Percentiles rank a stretch among this genome's conserved stretches.
Conservation (phyloP, 23 tunicate genomes). For the Clavelina lepadiformis region DNA sequence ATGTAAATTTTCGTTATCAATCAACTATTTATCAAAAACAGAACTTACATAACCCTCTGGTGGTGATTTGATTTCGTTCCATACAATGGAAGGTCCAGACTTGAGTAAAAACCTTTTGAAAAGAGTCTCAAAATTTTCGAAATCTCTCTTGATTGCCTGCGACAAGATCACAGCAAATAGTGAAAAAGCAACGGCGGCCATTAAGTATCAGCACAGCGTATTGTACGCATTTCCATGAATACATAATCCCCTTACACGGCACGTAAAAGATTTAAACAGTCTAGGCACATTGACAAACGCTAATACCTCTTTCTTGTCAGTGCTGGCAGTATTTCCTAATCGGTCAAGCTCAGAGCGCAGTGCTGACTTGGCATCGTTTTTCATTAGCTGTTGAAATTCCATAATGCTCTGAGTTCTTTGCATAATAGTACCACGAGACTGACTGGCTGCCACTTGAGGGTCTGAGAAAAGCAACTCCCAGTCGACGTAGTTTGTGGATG, state of each 20-base stretch:
- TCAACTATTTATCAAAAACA: not conserved
- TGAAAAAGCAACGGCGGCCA: no score
- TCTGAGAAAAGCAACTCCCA: constrained; percentile 76
- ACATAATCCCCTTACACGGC: no score
- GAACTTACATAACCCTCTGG: constrained; percentile 77
- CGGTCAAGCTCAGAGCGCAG: constrained; percentile 65
- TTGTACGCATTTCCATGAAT: no score
- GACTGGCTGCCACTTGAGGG: constrained; percentile 28
- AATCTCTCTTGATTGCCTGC: constrained; percentile 54
- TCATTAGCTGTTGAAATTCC: constrained; percentile 98
- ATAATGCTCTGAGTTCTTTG: constrained; percentile 70
- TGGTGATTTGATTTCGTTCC: constrained; percentile 90
- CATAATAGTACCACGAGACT: constrained; percentile 10
- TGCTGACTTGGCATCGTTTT: constrained; percentile 91
- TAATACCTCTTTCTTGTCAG: constrained; percentile 40
- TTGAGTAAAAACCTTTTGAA: constrained; percentile 69
- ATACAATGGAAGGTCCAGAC: constrained; percentile 77
- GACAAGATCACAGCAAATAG: no score
- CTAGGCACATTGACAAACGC: no score
- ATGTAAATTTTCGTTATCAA: no score
- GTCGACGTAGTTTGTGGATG: constrained; percentile 72
- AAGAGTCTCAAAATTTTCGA: constrained; percentile 73
- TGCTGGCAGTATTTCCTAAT: constrained; percentile 45
- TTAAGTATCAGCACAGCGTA: no score
- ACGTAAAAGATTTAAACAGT: no score